Evolutionary conservation across 2,113 vertebrate species (phyloP), one percentile per base, ranked within the genome.

Genomic region (Pholis gunnellus): DNA sequence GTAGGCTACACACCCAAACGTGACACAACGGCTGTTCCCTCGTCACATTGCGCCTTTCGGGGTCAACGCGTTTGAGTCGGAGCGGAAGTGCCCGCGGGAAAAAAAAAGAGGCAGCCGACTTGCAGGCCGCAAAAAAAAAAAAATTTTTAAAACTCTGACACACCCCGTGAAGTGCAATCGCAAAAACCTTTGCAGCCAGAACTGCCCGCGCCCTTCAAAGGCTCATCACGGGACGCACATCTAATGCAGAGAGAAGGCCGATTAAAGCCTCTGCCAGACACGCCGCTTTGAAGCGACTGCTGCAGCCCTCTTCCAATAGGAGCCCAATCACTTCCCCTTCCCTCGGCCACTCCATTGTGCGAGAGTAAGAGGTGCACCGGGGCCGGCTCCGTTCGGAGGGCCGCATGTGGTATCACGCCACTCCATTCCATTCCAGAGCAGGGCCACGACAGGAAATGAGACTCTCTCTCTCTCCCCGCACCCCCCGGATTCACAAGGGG

Each of bases 261-360:
- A 81, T 91, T 92, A 92, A 93, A 91, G 85, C 81, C 82, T 81
- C 71, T 63, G 87, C 91, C 85, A 78, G 79, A 71, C 86, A 38
- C 29, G 59, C 65, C 15, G 89, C 94, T 94, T 95, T 93, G 92
- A 94, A 93, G 89, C 75, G 61, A 88, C 88, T 81, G 71, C 70
- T 81, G 78, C 68, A 79, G 78, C 72, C 82, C 75, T n/a, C 46
- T 83, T 93, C 88, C 50, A 81, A 89, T 57, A 56, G 87, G 88
- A 92, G 89, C 90, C 81, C 91, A 94, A 92, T 90, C 78, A 92
- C 93, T 94, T 94, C 90, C 90, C 90, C 88, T 72, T 88, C 65
- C 88, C 79, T 85, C 79, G 11, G 25, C 82, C 78, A 68, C 67
- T 78, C 87, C 85, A 87, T 89, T 92, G 91, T 90, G 84, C 15